These are phyloP conservation scores for Sericinus montela DNA, from an alignment of 2,888 invertebrate species.

Conservation along the genomic window DNA sequence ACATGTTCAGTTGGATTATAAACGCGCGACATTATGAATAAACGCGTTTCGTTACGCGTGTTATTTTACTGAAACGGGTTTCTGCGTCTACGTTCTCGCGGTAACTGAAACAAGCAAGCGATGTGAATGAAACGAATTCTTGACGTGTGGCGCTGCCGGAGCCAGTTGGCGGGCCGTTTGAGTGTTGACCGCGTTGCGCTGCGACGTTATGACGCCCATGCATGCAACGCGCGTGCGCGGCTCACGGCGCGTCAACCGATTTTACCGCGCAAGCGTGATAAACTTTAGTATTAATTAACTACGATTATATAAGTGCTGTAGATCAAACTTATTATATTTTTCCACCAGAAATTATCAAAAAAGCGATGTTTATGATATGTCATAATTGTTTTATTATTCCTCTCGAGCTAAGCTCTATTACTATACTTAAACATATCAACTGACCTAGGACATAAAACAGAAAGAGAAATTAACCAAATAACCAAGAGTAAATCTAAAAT, in stretches of 20 bases:
- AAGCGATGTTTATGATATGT: no score
- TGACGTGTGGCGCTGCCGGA: no score
- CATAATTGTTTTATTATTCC: no score
- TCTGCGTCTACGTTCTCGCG: slow-evolving; percentile 31
- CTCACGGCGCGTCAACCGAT: slow-evolving; percentile 11
- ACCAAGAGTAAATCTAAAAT: no score
- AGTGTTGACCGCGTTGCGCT: slow-evolving; percentile 29
- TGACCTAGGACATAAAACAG: no score
- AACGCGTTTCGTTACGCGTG: slow-evolving; percentile 28
- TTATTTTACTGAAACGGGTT: slow-evolving; percentile 1
- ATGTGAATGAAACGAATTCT: slow-evolving; percentile 2
- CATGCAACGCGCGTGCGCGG: slow-evolving; percentile 54
- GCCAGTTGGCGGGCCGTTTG: background rate
- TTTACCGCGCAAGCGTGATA: slow-evolving; percentile 25
- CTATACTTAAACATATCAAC: no score
- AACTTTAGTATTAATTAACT: slow-evolving; percentile 6
- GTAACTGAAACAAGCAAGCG: slow-evolving; percentile 31
- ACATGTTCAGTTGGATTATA: slow-evolving; percentile 82
- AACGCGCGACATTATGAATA: slow-evolving; percentile 81
- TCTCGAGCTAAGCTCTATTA: no score
- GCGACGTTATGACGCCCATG: slow-evolving; percentile 45
- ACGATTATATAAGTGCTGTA: background rate
- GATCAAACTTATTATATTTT: no score
- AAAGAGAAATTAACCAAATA: no score
- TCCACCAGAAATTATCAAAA: no score